Evolutionary conservation across 2,113 vertebrate genomes (phyloP).

Genomic region (Sapayoa aenigma): DNA sequence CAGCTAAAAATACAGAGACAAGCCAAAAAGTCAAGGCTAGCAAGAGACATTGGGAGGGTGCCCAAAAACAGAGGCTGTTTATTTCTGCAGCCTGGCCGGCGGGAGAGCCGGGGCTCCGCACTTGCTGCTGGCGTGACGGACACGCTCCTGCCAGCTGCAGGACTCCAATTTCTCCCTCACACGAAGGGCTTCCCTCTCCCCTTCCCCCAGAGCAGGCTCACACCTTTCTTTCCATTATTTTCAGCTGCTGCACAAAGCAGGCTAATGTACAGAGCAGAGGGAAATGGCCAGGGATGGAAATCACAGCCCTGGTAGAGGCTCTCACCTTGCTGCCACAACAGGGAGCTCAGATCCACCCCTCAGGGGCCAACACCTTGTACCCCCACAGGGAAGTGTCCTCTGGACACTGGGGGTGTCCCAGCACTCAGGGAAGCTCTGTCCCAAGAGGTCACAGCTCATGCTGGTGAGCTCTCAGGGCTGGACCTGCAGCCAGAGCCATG

Average conservation of each 20-base stretch:
- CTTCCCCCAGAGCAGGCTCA: not conserved
- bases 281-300: not conserved
- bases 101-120: not conserved
- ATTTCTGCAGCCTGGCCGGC: not conserved
- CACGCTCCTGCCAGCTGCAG: conserved; percentile 41
- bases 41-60: not conserved
- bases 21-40: conserved; percentile 26
- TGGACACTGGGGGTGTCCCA: too few relatives aligned
- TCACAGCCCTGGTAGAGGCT: not conserved
- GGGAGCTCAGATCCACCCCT: not conserved
- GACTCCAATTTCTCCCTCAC: not conserved
- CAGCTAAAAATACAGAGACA: conserved; percentile 47
- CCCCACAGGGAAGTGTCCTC: too few relatives aligned
- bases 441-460: too few relatives aligned
- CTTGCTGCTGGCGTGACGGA: not conserved
- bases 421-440: too few relatives aligned
- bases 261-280: not conserved
- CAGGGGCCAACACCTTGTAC: too few relatives aligned
- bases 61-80: not conserved
- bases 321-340: not conserved
- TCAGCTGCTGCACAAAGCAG: not conserved
- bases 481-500: not conserved
- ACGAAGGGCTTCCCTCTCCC: not conserved
- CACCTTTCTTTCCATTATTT: not conserved
- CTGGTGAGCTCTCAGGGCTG: too few relatives aligned